Base-by-base conservation (phyloP, 2,797 vertebrate species). In the Micropoecilia bifurca region DNA sequence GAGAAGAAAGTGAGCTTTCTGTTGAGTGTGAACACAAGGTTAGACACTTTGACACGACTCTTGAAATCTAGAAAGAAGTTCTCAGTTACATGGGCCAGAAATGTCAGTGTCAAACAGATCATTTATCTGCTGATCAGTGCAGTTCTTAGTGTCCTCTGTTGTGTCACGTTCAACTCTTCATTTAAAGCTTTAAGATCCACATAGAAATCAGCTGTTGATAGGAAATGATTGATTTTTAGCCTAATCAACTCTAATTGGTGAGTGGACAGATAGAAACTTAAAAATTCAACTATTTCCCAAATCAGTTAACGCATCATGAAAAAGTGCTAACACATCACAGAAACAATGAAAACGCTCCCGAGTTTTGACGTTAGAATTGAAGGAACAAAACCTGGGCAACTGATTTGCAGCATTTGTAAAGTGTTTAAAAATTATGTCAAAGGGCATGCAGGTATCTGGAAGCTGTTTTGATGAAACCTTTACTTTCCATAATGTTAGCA, bases 31-130 rank as follows among this genome's bases (percentile, higher is more conserved):
- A 73, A 16, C n/a, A 78, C 80, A 73, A 85, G 75, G 68, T 77
- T 48, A 87, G 79, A 77, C 59, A 83, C 82, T 76, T 78, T 76
- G 63, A 84, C 75, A 20, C 18, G 71, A 77, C 28, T 45, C 45
- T 71, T 81, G 86, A 87, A 88, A 87, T 0, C 63, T 83, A 78
- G 53, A 79, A 76, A 61, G 55, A 48, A 53, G 76, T 43, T 61
- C 75, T 83, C 6, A 20, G 80, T 90, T 93, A 87, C 88, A 72
- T 14, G 18, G 61, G 73, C 78, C 39, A 16, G 36, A 47, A 46
- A 50, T 20, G 73, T 74, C 80, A 57, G 74, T 80, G 82, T 87
- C 86, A 88, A 83, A 91, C 82, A 85, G 86, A 90, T 93, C 89
- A 79, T 74, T 80, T 90, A 83, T 80, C 91, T 88, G 87, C 80